A percentile compares a stretch with the other conserved stretches of the same genome.
These are phyloP conservation scores for Neoniphon sammara DNA, from an alignment of 2,797 vertebrate genomes.

Conservation along the genomic window DNA sequence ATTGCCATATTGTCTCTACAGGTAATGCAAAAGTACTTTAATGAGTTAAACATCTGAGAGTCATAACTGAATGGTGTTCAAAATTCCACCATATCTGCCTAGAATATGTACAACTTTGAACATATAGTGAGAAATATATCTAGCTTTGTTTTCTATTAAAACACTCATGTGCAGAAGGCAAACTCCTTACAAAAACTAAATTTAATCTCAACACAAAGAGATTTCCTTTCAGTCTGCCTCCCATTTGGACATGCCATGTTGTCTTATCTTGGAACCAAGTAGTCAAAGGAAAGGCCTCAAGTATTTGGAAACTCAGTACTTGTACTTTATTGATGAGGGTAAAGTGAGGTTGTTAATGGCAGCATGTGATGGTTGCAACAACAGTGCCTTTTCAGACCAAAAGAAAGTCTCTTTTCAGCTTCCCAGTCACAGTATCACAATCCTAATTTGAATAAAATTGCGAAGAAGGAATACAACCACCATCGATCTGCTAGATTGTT, in stretches of 20 bases:
- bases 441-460: slow-evolving; percentile 31
- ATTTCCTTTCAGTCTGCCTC: slow-evolving; percentile 11
- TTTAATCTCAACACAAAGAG: background rate
- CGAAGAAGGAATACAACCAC: background rate
- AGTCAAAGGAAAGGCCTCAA: slow-evolving; percentile 5
- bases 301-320: background rate
- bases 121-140: too few species aligned
- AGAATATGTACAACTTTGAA: too few species aligned
- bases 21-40: too few species aligned
- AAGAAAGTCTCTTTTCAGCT: slow-evolving; percentile 58
- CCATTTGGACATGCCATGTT: slow-evolving; percentile 15
- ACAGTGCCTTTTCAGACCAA: slow-evolving; percentile 57
- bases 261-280: too few species aligned
- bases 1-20: too few species aligned
- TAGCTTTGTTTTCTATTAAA: background rate
- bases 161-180: slow-evolving; percentile 1
- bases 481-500: too few species aligned
- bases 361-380: slow-evolving; percentile 73
- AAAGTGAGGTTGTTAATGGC: slow-evolving; percentile 21
- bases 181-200: slow-evolving; percentile 2
- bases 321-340: background rate
- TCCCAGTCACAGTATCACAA: slow-evolving; percentile 39
- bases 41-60: too few species aligned
- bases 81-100: too few species aligned
- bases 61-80: too few species aligned